Evolutionary conservation across 1,140 invertebrate genomes (phyloP).

Genomic region (Drosophila ercepeae): DNA sequence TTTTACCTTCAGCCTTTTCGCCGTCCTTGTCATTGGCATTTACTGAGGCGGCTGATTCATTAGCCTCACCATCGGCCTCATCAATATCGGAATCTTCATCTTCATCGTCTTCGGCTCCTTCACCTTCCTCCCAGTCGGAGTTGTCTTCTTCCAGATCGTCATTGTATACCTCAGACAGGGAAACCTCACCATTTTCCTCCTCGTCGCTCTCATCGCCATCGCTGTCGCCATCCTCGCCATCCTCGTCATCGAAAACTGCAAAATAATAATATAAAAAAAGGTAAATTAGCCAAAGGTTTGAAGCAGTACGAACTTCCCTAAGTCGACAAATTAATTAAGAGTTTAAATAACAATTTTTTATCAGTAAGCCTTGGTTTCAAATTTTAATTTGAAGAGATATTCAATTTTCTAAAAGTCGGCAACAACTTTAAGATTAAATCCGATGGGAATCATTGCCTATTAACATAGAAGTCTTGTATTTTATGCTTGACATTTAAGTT

Average conservation of each 20-base stretch:
- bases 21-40: constrained; percentile 58
- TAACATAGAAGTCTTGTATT: too few species aligned
- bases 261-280: constrained; percentile 5
- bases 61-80: constrained; percentile 84
- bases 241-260: constrained; percentile 84
- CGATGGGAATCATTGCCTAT: too few species aligned
- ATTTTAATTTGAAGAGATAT: not conserved
- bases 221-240: constrained; percentile 85
- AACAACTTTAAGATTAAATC: not conserved
- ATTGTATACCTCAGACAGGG: constrained; percentile 83
- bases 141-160: constrained; percentile 83
- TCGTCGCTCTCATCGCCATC: constrained; percentile 86
- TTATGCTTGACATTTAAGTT: too few species aligned
- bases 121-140: constrained; percentile 80
- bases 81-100: constrained; percentile 84
- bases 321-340: constrained; percentile 1
- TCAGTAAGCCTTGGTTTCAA: too few species aligned
- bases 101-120: constrained; percentile 77
- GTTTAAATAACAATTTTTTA: too few species aligned
- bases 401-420: not conserved
- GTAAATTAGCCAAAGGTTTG: not conserved
- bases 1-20: constrained; percentile 56
- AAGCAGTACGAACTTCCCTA: constrained; percentile 28
- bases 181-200: constrained; percentile 84
- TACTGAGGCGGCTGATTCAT: constrained; percentile 58